These are phyloP conservation scores for Temnopleurus reevesii DNA, from an alignment of 53 echinoderm and acorn worm genomes.

Conservation along the genomic window DNA sequence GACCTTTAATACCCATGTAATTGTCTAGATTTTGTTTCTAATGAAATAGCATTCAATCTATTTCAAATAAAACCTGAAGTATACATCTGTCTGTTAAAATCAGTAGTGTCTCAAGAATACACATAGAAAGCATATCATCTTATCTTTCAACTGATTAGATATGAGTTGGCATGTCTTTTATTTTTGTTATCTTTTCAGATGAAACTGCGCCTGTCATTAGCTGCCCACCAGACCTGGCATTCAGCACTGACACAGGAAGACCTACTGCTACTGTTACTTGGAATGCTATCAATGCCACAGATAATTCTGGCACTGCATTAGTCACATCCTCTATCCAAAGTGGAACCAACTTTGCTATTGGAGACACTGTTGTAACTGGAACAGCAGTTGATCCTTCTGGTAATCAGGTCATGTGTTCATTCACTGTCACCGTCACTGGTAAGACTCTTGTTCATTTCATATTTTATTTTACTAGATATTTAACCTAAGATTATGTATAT, in stretches of 20 bases:
- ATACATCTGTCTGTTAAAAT: too few species aligned
- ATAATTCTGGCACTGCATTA: constrained; percentile 52
- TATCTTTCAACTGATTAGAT: too few species aligned
- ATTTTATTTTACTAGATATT: too few species aligned
- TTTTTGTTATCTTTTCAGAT: constrained; percentile 64
- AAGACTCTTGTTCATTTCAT: background rate
- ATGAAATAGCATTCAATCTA: too few species aligned
- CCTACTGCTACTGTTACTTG: constrained; percentile 46
- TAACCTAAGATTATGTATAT: too few species aligned
- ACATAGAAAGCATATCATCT: too few species aligned
- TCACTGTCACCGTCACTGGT: constrained; percentile 67
- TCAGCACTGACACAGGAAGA: constrained; percentile 15
- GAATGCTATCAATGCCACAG: constrained; percentile 54
- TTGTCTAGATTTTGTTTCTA: too few species aligned
- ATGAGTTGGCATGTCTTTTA: too few species aligned
- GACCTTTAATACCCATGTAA: too few species aligned
- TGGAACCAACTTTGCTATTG: constrained; percentile 31
- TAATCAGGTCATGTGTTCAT: constrained; percentile 58
- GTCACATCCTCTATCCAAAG: constrained; percentile 5
- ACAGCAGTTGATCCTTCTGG: constrained; percentile 46
- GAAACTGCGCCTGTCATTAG: constrained; percentile 45
- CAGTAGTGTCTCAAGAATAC: too few species aligned
- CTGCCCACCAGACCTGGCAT: constrained; percentile 55
- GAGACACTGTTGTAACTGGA: constrained; percentile 17
- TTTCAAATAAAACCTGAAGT: too few species aligned